Evolutionary conservation across 1,140 invertebrate genomes (phyloP).

Genomic region (Drosophila micromelanica): DNA sequence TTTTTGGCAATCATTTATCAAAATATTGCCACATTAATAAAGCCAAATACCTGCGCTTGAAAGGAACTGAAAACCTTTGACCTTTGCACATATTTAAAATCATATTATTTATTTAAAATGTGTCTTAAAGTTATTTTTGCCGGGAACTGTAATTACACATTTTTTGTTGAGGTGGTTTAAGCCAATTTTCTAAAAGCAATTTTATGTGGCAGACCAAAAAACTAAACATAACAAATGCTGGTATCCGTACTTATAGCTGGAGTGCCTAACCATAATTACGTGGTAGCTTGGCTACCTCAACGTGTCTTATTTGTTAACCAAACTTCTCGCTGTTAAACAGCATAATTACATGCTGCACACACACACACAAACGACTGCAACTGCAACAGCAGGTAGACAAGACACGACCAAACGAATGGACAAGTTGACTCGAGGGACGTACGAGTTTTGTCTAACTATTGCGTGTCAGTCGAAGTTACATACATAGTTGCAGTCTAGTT

Average conservation of each 20-base stretch:
- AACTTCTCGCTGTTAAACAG: conserved; percentile 58
- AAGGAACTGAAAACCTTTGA: conserved; percentile 10
- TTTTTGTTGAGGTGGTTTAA: neutral
- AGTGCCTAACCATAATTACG: conserved; percentile 32
- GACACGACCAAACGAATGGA: conserved; percentile 19
- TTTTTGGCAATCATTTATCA: conserved; percentile 37
- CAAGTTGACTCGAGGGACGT: conserved; percentile 16
- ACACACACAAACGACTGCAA: conserved; percentile 6
- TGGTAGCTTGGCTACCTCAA: conserved; percentile 30
- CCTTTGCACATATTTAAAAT: conserved; percentile 20
- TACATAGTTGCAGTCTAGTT: conserved; percentile 33
- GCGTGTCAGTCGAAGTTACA: conserved; percentile 43
- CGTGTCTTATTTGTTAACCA: conserved; percentile 55
- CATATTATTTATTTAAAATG: conserved; percentile 25
- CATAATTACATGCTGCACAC: conserved; percentile 48
- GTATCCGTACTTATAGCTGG: neutral
- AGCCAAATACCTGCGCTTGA: neutral
- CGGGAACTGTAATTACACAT: conserved; percentile 10
- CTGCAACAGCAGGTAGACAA: conserved; percentile 43
- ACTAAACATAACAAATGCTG: conserved; percentile 5
- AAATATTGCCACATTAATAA: conserved; percentile 51
- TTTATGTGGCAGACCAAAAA: conserved; percentile 15
- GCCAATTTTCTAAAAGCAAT: conserved; percentile 27
- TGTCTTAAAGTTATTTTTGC: neutral
- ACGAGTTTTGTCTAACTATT: conserved; percentile 48